A percentile compares a stretch with the other conserved stretches of the same genome.
phyloP scores from a whole-genome alignment of 2,797 vertebrate genomes.

The Prunella strophiata region DNA sequence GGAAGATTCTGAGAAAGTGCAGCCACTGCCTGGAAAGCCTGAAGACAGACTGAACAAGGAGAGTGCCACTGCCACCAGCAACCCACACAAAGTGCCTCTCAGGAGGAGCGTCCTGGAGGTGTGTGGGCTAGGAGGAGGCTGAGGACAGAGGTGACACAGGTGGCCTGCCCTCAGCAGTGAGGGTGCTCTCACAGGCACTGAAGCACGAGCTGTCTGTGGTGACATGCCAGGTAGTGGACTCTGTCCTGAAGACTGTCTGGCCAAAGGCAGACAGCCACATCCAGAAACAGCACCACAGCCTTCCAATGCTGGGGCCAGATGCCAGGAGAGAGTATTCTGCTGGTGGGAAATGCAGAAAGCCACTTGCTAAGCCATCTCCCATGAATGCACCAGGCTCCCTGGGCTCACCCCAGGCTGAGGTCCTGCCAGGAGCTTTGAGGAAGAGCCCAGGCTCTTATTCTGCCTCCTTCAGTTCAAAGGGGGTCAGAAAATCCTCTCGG shows the following conservation, averaged over 20 bases:
- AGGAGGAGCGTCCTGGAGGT: slow-evolving; percentile 14
- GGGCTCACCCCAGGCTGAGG: slow-evolving; percentile 77
- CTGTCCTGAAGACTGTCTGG: slow-evolving; percentile 83
- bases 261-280: slow-evolving; percentile 65
- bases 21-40: background rate
- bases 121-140: slow-evolving; percentile 34
- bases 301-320: slow-evolving; percentile 57
- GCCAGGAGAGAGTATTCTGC: background rate
- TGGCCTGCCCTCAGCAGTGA: slow-evolving; percentile 66
- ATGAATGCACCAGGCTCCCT: background rate
- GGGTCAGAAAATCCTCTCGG: slow-evolving; percentile 78
- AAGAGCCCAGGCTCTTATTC: slow-evolving; percentile 74
- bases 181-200: slow-evolving; percentile 82
- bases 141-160: slow-evolving; percentile 36
- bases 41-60: background rate
- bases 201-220: slow-evolving; percentile 86
- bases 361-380: background rate
- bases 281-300: slow-evolving; percentile 62
- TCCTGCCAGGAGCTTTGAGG: slow-evolving; percentile 76
- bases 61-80: background rate
- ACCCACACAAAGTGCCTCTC: slow-evolving; percentile 30
- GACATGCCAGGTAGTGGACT: slow-evolving; percentile 85
- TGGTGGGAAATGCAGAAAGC: slow-evolving; percentile 27
- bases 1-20: background rate
- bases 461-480: slow-evolving; percentile 68